Evolutionary conservation across 2,113 vertebrate genomes (phyloP), one percentile per base, ranked within the genome.

Genomic region (Vulpes ferrilata): DNA sequence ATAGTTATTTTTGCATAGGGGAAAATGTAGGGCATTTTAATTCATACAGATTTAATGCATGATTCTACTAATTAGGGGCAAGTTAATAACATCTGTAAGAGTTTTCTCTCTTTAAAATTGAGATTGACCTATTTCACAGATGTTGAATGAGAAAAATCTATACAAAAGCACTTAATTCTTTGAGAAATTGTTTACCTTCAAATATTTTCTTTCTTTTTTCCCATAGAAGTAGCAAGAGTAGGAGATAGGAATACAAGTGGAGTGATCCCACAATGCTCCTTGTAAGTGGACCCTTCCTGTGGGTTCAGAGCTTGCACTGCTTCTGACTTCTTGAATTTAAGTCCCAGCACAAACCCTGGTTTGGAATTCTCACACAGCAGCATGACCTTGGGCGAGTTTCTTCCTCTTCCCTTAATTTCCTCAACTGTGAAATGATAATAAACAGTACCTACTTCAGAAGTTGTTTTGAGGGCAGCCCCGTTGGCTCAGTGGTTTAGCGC

Each of bases 281-380:
- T 64, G 60, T 92, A 65, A 60, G n/a, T 62, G 57, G 87, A 51
- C 87, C 79, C 32, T 96, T 97, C 12, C 27, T 59, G 0, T 91
- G 38, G 48, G n/a, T 43, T 91, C 69, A 92, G 73, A 79, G 62
- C 27, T 89, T 20, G 9, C 23, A 9, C 23, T 94, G 38, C 25
- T n/a, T 92, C 15, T 13, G 62, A 48, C 76, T 94, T 94, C 91
- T 90, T 90, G 84, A 74, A 55, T 96, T 92, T 74, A 93, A 96
- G 89, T 86, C 69, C 35, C 32, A 93, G 84, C 35, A 60, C 20
- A 78, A 64, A 78, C 80, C 32, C 60, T 95, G 59, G 10, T 55
- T 90, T 97, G 71, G 43, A 88, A 88, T 57, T 91, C 93, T 82
- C 35, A 67, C 2, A 74, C 53, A 67, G 11, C 51, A 88, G 20